Conservation (phyloP, 1,140 invertebrate genomes). For the Pantala flavescens region DNA sequence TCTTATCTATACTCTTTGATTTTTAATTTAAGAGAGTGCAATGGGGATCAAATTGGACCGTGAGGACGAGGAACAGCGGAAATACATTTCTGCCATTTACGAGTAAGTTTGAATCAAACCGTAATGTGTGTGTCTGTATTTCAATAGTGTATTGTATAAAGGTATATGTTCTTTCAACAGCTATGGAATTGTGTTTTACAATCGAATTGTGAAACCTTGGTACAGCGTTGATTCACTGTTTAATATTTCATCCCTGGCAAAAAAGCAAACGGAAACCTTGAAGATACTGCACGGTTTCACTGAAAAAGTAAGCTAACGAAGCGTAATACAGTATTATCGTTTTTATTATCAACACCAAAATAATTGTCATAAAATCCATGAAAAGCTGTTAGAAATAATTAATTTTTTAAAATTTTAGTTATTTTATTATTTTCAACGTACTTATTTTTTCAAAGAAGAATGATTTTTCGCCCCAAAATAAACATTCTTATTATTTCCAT, state of each 20-base stretch:
- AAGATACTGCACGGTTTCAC: background rate
- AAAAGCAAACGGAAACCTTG: background rate
- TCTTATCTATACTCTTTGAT: background rate
- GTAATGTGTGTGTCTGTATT: background rate
- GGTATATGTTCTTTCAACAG: background rate
- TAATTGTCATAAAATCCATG: no score
- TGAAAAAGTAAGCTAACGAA: background rate
- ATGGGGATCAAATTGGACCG: background rate
- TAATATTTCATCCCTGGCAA: background rate
- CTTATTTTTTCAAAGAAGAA: no score
- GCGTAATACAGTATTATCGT: no score
- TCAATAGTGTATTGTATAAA: background rate
- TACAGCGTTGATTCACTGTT: background rate
- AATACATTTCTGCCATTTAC: background rate
- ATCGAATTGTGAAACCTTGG: background rate
- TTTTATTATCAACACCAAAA: no score
- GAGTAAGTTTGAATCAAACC: background rate
- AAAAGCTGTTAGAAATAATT: no score
- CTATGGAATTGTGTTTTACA: background rate
- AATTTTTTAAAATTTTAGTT: no score
- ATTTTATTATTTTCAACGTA: no score
- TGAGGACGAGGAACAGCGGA: background rate
- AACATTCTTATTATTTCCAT: background rate
- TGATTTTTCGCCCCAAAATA: no score
- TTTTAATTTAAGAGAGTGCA: background rate